Conservation (phyloP, 2,113 vertebrate species). For the Copsychus sechellarum region DNA sequence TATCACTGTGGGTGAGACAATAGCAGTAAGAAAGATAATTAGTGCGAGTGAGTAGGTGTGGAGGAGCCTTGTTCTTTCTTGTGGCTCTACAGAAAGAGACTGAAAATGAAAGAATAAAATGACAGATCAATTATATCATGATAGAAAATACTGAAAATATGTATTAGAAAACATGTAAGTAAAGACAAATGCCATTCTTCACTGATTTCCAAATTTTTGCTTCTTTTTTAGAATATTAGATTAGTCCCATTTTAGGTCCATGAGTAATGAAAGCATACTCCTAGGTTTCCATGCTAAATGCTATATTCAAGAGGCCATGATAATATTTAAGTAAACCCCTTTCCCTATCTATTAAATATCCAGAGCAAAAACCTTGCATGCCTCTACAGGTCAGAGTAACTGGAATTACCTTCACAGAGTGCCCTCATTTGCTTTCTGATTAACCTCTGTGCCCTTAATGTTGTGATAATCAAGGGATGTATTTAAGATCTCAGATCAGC, state of each 20-base stretch:
- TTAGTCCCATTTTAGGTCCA: neutral
- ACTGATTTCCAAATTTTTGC: neutral
- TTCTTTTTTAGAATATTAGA: neutral
- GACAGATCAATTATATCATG: neutral
- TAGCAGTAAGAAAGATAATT: neutral
- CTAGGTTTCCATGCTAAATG: neutral
- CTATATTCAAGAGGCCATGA: neutral
- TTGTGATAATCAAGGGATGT: neutral
- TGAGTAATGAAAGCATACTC: neutral
- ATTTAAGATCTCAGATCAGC: neutral
- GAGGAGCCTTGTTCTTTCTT: neutral
- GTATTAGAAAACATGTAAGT: neutral
- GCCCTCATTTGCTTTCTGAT: constrained; percentile 35
- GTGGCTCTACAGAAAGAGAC: neutral
- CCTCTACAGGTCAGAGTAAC: neutral
- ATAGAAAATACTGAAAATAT: neutral
- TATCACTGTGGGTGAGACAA: neutral
- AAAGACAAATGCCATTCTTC: neutral
- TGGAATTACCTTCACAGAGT: neutral
- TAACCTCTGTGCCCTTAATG: constrained; percentile 13
- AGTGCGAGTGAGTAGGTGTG: neutral
- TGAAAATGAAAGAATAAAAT: neutral
- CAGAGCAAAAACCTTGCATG: neutral
- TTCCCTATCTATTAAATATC: neutral
- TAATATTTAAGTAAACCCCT: neutral